Evolutionary conservation across 2,888 invertebrate genomes (phyloP), one percentile per base, ranked within the genome.

Genomic region (Camptogramma bilineatum): DNA sequence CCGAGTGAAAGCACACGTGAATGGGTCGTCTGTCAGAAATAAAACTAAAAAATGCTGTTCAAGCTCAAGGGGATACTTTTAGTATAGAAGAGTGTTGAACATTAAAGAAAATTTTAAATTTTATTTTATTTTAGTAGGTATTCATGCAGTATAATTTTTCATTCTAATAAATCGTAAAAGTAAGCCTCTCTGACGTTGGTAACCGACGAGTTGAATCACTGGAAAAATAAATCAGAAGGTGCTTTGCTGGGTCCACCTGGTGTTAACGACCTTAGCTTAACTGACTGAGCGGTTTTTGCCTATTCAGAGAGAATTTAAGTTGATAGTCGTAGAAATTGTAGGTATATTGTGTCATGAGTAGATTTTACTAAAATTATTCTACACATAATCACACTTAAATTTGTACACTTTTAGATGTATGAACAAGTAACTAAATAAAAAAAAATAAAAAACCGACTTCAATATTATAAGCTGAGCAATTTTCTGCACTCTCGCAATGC

Each of bases 131-230:
- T 34, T 1, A 34, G 10, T 10, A 31, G 5, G 34, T 39, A 28
- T 39, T 39, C 13, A 13, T 39, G 34, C 34, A 28, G 28, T 28
- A 39, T 39, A 13, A 39, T 39, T 39, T 39, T 39, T 39, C 34
- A 39, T 39, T 13, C 13, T 39, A 39, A 39, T 39, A 39, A 13
- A 68, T 68, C 60, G 61, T 62, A 63, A 63, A 66, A 59, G 62
- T 66, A 66, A 68, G 66, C 62, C 58, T 28, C 57, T 70, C 66
- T 64, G 70, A 68, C 55, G 64, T 19, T 54, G 56, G 17, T 62
- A 56, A 64, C 63, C 64, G 70, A 68, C 62, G 66, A 66, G 64
- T 52, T 24, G 58, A 57, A 64, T 62, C 62, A 18, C 42, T 51
- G 50, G 28, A 60, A 64, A 69, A 58, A 62, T 34, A 66, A 53